These are phyloP conservation scores for Oncorhynchus gorbuscha DNA, from an alignment of 2,113 vertebrate species.

Conservation along the genomic window DNA sequence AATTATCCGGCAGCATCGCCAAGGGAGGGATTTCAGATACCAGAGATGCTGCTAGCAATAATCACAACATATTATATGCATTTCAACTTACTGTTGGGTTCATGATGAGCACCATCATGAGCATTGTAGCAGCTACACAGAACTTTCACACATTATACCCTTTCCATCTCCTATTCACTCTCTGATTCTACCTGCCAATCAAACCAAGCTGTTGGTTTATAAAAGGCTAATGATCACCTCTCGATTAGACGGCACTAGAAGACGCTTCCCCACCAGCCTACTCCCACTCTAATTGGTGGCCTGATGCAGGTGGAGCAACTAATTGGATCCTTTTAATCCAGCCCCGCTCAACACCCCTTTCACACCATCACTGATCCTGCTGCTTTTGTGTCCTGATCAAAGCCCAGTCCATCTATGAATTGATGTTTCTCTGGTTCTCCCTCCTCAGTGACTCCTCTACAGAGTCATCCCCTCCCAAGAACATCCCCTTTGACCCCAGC, in stretches of 20 bases:
- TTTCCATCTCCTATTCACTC: conserved; percentile 33
- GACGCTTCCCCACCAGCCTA: background rate
- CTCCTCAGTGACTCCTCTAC: conserved; percentile 39
- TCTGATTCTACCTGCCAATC: conserved; percentile 31
- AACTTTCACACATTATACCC: background rate
- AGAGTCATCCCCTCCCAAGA: conserved; percentile 59
- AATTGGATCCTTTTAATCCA: conserved; percentile 65
- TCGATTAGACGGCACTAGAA: conserved; percentile 1
- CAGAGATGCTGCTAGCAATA: conserved; percentile 32
- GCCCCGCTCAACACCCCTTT: conserved; percentile 54
- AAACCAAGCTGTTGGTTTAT: conserved; percentile 30
- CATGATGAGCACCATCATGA: background rate
- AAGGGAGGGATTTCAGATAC: background rate
- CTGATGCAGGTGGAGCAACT: conserved; percentile 62
- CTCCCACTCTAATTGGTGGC: conserved; percentile 30
- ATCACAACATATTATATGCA: background rate
- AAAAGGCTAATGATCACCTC: conserved; percentile 40
- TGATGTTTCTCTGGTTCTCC: conserved; percentile 49
- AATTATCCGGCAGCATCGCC: background rate
- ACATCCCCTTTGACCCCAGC: conserved; percentile 73
- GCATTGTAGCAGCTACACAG: background rate
- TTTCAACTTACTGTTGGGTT: background rate
- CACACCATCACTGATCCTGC: conserved; percentile 45
- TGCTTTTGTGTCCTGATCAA: conserved; percentile 68
- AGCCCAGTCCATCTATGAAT: conserved; percentile 59